Percentiles rank a stretch among this genome's conserved stretches.
Conservation (phyloP, 2,888 invertebrate species). For the Xylota sylvarum region DNA sequence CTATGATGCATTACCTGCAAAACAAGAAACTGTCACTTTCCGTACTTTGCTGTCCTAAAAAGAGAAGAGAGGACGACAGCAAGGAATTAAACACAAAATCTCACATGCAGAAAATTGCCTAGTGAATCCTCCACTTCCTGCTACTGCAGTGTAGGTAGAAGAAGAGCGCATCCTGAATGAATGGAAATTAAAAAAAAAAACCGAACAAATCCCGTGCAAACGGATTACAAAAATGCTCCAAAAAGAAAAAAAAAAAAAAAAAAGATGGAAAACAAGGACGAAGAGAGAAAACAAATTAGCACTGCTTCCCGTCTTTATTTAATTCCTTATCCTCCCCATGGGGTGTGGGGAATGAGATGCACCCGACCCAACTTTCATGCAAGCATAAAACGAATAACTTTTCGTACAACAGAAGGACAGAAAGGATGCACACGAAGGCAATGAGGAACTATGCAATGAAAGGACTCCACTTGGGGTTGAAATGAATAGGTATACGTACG, state of each 20-base stretch:
- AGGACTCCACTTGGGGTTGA: background rate
- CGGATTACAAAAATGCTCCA: constrained; percentile 54
- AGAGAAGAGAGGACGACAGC: constrained; percentile 36
- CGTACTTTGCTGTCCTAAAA: constrained; percentile 51
- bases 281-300: constrained; percentile 75
- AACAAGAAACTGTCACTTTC: constrained; percentile 72
- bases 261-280: background rate
- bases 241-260: constrained; percentile 12
- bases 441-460: background rate
- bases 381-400: constrained; percentile 30
- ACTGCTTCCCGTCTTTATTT: constrained; percentile 71
- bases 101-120: constrained; percentile 75
- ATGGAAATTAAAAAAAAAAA: constrained; percentile 50
- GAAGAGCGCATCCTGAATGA: constrained; percentile 60
- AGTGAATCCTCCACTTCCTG: constrained; percentile 56
- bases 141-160: background rate
- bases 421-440: constrained; percentile 30
- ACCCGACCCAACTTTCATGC: background rate
- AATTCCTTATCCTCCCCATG: constrained; percentile 36
- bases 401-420: constrained; percentile 23
- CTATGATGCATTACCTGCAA: constrained; percentile 74
- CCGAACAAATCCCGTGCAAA: constrained; percentile 58
- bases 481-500: background rate
- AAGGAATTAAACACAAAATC: constrained; percentile 61
- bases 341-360: background rate